Conservation (phyloP, 2,888 invertebrate genomes). For the Lapara coniferarum region DNA sequence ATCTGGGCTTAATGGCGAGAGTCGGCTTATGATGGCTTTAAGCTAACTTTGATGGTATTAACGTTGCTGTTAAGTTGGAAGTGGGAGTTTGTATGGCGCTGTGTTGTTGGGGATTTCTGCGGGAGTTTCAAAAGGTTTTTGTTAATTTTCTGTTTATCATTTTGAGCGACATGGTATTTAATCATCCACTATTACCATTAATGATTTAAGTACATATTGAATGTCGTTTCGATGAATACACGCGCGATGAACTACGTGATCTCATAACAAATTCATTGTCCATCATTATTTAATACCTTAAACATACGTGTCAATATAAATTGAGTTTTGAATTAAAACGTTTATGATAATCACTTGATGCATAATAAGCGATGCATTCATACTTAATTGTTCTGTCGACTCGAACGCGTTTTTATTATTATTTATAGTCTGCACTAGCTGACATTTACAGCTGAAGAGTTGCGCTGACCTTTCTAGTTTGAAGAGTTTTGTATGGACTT, state of each 20-base stretch:
- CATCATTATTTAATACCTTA: conserved; percentile 5
- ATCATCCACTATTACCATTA: no score
- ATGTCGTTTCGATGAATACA: neutral
- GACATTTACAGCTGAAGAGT: conserved; percentile 44
- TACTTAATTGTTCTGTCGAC: conserved; percentile 18
- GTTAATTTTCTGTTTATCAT: no score
- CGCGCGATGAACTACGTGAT: conserved; percentile 18
- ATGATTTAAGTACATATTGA: neutral
- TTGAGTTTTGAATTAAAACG: conserved; percentile 18
- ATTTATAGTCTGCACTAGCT: conserved; percentile 38
- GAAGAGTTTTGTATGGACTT: conserved; percentile 31
- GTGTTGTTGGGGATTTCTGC: no score
- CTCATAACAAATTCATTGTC: conserved; percentile 17
- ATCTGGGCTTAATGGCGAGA: conserved; percentile 14
- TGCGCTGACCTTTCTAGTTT: conserved; percentile 41
- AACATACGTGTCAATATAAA: conserved; percentile 12
- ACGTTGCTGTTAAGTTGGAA: neutral
- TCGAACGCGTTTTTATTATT: conserved; percentile 25
- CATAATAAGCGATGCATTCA: conserved; percentile 33
- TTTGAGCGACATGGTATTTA: no score
- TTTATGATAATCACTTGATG: conserved; percentile 18
- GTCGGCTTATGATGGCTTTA: neutral
- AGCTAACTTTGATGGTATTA: neutral
- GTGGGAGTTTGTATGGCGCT: neutral
- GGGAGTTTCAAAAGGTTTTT: no score